Conservation (phyloP, 2,888 invertebrate species). For the Trichacis sp. region DNA sequence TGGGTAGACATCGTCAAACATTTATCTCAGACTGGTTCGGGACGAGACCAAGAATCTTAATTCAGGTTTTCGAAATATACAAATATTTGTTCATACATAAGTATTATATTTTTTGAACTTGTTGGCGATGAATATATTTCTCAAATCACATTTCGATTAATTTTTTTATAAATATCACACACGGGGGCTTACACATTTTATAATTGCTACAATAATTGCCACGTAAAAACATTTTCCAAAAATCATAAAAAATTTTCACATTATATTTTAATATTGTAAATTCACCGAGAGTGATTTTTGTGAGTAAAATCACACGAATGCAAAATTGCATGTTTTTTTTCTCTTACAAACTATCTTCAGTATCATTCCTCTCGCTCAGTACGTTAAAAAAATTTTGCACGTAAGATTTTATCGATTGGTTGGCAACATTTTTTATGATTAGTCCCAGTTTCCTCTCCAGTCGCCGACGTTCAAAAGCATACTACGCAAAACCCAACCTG, state of each 20-base stretch:
- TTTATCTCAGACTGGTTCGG: conserved; percentile 83
- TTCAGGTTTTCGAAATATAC: conserved; percentile 33
- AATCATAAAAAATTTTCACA: no score
- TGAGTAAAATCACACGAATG: no score
- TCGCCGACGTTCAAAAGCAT: conserved; percentile 74
- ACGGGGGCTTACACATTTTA: no score
- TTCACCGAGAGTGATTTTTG: no score
- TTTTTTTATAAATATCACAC: neutral
- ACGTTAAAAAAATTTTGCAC: no score
- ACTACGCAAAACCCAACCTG: conserved; percentile 74
- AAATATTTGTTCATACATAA: conserved; percentile 24
- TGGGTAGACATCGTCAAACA: conserved; percentile 92
- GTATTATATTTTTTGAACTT: conserved; percentile 60
- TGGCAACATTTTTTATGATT: conserved; percentile 3
- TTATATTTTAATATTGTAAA: no score
- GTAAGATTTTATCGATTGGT: no score
- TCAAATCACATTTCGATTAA: neutral
- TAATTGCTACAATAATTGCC: no score
- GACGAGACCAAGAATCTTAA: conserved; percentile 67
- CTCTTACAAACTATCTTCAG: no score
- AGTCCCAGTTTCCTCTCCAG: conserved; percentile 70
- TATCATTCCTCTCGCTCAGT: no score
- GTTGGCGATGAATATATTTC: conserved; percentile 51
- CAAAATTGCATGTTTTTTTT: no score
- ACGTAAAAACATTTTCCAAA: no score